A percentile compares a stretch with the other conserved stretches of the same genome.
phyloP scores from a whole-genome alignment of 64 coral and sea anemone species.

The Pocillopora damicornis region DNA sequence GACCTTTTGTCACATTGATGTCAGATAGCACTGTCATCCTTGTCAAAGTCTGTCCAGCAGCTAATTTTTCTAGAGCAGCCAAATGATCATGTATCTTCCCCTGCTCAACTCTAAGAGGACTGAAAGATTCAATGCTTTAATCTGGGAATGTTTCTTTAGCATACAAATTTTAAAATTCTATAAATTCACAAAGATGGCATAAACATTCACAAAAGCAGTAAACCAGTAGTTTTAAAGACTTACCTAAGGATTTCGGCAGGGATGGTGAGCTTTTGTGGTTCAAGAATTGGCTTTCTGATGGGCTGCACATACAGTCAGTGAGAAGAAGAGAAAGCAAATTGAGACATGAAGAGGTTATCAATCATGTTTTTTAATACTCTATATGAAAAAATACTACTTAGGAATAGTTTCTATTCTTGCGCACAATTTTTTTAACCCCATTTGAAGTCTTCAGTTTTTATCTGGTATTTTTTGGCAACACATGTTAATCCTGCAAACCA shows the following conservation, averaged over 20 bases:
- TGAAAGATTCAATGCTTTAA: slow-evolving; percentile 3
- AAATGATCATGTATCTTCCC: slow-evolving; percentile 43
- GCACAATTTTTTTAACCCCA: no score
- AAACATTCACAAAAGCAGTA: background rate
- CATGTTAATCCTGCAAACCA: no score
- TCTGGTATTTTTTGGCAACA: no score
- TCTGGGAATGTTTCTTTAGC: background rate
- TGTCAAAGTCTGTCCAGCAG: background rate
- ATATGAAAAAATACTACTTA: no score
- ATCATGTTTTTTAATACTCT: no score
- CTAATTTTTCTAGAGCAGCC: slow-evolving; percentile 49
- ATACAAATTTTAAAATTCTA: background rate
- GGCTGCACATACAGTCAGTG: background rate
- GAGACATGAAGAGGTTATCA: no score
- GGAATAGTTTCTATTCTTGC: no score
- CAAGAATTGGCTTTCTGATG: background rate
- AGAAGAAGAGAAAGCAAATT: background rate
- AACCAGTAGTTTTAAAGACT: background rate
- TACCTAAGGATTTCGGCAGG: slow-evolving; percentile 21
- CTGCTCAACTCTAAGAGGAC: slow-evolving; percentile 61
- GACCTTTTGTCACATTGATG: background rate
- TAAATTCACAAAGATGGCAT: background rate
- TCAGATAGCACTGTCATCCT: background rate
- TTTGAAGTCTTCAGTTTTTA: no score
- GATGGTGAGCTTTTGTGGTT: background rate